Percentiles rank a stretch among this genome's conserved stretches.
These are phyloP conservation scores for Xenus cinereus DNA, from an alignment of 2,113 vertebrate species.

Conservation along the genomic window DNA sequence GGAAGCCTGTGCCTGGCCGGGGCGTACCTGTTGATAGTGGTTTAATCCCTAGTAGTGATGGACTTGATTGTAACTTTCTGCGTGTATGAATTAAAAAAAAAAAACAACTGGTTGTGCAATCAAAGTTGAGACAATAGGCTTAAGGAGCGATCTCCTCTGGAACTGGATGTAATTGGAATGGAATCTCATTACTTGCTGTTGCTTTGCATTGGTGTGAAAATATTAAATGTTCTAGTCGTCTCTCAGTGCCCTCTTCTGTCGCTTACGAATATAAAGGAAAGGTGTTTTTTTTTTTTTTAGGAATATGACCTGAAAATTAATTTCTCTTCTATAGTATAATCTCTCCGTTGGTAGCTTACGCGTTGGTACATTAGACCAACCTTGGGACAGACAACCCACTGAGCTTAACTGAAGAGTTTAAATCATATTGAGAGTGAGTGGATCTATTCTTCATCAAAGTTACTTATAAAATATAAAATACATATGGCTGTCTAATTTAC, in stretches of 20 bases:
- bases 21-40: rapidly evolving
- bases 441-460: not conserved
- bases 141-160: not conserved
- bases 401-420: not conserved
- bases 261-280: not conserved
- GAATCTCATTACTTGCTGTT: not conserved
- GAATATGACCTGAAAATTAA: not conserved
- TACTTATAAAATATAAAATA: not conserved
- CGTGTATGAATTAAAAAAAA: not conserved
- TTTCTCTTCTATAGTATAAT: not conserved
- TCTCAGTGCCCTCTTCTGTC: not conserved
- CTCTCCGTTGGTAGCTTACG: not conserved
- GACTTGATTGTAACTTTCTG: not conserved
- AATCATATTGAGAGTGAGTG: not conserved
- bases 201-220: not conserved
- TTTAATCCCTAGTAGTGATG: not conserved
- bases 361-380: rapidly evolving
- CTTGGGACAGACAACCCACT: not conserved
- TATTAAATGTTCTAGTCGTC: not conserved
- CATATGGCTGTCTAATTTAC: not conserved
- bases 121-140: not conserved
- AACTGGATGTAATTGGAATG: not conserved
- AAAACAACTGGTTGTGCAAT: not conserved
- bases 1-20: rapidly evolving
- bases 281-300: not conserved